A percentile compares a stretch with the other conserved stretches of the same genome.
phyloP scores from a whole-genome alignment of 92 coral and sea anemone species.

The Phenganax subtilis region DNA sequence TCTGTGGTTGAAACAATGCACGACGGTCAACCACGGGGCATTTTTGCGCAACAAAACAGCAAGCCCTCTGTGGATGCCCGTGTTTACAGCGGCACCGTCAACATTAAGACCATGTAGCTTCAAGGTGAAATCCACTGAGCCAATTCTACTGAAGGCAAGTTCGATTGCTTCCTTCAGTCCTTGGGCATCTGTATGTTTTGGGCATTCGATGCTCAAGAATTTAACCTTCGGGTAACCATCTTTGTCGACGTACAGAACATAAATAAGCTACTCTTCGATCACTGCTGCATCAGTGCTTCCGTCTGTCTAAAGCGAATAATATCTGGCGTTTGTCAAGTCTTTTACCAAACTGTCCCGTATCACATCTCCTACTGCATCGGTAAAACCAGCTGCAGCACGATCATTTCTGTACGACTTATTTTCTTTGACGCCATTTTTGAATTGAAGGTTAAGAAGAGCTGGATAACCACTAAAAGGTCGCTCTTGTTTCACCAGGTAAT shows the following conservation, averaged over 20 bases:
- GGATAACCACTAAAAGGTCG: constrained; percentile 27
- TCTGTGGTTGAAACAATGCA: constrained; percentile 46
- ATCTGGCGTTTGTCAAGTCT: not conserved
- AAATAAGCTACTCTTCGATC: constrained; percentile 12
- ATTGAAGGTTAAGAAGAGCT: constrained; percentile 21
- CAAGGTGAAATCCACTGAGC: constrained; percentile 6
- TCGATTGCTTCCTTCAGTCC: constrained; percentile 9
- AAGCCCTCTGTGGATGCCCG: constrained; percentile 35
- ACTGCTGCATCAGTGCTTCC: constrained; percentile 17
- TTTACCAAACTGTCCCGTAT: not conserved
- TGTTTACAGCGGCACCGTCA: constrained; percentile 52
- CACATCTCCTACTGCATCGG: not conserved
- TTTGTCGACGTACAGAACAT: not conserved
- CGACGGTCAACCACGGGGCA: constrained; percentile 24
- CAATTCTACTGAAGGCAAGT: constrained; percentile 3
- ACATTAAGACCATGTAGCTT: constrained; percentile 26
- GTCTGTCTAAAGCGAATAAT: not conserved
- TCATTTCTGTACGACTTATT: constrained; percentile 1
- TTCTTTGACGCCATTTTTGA: constrained; percentile 15
- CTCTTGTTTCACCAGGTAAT: constrained; percentile 30
- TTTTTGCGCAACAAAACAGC: constrained; percentile 24
- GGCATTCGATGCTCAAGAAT: constrained; percentile 18
- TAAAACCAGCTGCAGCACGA: not conserved
- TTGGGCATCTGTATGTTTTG: not conserved
- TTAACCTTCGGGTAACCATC: not conserved